Conservation (phyloP, 2,888 invertebrate species). For the Villa cingulata region DNA sequence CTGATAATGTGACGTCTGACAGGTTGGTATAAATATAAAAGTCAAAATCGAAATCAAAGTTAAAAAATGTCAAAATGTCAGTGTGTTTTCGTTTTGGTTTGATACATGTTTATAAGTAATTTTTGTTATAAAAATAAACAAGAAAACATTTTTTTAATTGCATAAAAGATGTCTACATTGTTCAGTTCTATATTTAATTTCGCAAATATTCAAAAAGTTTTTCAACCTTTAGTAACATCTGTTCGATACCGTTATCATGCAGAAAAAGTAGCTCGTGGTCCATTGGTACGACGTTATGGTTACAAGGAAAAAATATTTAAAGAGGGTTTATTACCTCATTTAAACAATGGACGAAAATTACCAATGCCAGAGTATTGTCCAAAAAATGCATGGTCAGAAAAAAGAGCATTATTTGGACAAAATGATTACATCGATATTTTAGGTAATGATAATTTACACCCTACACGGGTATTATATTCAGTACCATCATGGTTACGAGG, state of each 20-base stretch:
- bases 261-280: conserved; percentile 30
- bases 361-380: conserved; percentile 61
- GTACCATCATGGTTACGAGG: conserved; percentile 86
- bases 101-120: no score
- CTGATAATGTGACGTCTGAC: no score
- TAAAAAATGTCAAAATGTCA: no score
- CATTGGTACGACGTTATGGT: conserved; percentile 53
- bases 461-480: conserved; percentile 69
- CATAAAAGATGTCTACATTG: no score
- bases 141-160: no score
- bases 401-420: conserved; percentile 77
- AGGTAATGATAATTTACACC: conserved; percentile 70
- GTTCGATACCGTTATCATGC: conserved; percentile 13
- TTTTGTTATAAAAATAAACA: no score
- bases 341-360: conserved; percentile 39
- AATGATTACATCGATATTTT: conserved; percentile 96
- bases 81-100: no score
- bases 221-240: conserved; percentile 4
- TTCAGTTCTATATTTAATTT: background rate
- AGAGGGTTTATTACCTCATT: conserved; percentile 57
- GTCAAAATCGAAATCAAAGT: no score
- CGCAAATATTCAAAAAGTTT: background rate
- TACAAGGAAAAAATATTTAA: conserved; percentile 53
- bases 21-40: no score
- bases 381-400: conserved; percentile 58